These are phyloP conservation scores for Mycetomoellerius zeteki DNA, from an alignment of 1,140 invertebrate genomes.

Conservation along the genomic window DNA sequence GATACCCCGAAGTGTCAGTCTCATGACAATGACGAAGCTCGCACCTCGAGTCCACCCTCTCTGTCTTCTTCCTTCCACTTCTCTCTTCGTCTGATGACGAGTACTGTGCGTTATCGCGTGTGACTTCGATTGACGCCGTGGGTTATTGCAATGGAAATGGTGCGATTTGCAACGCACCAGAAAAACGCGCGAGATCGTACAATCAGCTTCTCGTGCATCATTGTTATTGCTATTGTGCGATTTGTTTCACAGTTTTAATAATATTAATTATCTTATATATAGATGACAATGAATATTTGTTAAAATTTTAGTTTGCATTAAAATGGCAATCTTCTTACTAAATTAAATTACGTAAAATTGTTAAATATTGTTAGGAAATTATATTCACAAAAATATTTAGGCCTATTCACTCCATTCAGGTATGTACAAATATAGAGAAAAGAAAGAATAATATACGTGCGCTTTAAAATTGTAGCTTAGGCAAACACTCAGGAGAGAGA, in stretches of 20 bases:
- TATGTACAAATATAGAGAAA: not conserved
- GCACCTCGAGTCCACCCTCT: conserved; percentile 70
- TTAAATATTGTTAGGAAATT: not conserved
- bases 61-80: not conserved
- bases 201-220: not conserved
- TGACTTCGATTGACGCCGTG: conserved; percentile 46
- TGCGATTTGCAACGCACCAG: not conserved
- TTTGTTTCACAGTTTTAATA: not conserved
- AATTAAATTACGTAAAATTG: not conserved
- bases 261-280: not conserved
- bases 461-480: conserved; percentile 1
- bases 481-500: not conserved
- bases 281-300: not conserved
- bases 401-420: not conserved
- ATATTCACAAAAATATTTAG: not conserved
- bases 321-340: not conserved
- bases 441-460: not conserved
- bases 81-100: not conserved
- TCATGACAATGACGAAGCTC: conserved; percentile 78
- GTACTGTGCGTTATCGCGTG: conserved; percentile 31
- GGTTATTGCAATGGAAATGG: conserved; percentile 34
- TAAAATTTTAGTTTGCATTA: not conserved
- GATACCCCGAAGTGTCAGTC: conserved; percentile 71
- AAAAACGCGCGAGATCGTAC: not conserved
- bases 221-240: not conserved